These are phyloP conservation scores for Corythornis madagascariensis DNA, from an alignment of 2,113 vertebrate species.

Conservation along the genomic window DNA sequence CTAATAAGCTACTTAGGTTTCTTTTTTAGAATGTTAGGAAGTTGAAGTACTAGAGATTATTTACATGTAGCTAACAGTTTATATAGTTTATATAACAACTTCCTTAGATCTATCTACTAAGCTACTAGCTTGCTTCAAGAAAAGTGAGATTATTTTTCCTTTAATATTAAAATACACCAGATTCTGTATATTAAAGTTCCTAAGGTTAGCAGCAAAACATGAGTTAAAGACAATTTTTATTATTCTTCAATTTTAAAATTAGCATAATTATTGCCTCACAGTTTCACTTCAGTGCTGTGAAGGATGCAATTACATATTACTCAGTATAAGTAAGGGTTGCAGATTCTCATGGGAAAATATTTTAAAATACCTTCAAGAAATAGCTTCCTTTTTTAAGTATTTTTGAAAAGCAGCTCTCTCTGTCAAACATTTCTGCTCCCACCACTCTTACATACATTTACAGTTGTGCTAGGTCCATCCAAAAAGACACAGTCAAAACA, in stretches of 20 bases:
- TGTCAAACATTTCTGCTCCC: not conserved
- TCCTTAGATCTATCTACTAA: not conserved
- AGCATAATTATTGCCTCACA: conserved; percentile 8
- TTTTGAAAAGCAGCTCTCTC: not conserved
- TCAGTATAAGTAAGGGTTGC: not conserved
- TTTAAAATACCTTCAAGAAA: not conserved
- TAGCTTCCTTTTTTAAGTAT: not conserved
- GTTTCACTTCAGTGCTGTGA: not conserved
- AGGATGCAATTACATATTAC: not conserved
- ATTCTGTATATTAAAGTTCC: not conserved
- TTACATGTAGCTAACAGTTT: not conserved
- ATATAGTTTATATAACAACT: not conserved
- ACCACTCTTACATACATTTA: not conserved
- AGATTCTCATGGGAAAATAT: not conserved
- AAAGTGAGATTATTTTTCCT: not conserved
- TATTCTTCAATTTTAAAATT: not conserved
- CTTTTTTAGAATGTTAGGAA: not conserved
- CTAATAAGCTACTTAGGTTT: not conserved
- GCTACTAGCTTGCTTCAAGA: not conserved
- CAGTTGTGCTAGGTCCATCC: not conserved
- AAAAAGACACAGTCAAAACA: not conserved
- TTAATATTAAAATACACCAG: not conserved
- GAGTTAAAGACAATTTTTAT: not conserved
- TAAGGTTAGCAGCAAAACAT: not conserved
- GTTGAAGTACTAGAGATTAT: not conserved